A percentile compares a stretch with the other conserved stretches of the same genome.
These are phyloP conservation scores for Apis dorsata DNA, from an alignment of 1,140 invertebrate species.

Conservation along the genomic window DNA sequence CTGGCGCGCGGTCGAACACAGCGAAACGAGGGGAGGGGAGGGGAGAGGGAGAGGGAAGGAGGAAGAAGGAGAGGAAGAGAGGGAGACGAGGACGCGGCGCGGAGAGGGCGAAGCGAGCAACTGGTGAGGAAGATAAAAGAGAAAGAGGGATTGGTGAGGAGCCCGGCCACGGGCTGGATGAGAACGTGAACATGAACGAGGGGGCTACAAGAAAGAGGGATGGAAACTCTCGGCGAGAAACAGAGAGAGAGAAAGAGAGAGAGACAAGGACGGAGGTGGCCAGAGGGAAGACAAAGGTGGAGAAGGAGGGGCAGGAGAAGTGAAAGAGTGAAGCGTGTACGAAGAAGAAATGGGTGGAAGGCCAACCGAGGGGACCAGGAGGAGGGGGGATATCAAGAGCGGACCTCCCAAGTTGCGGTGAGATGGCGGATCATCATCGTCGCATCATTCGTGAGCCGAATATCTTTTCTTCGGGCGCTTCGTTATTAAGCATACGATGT, in stretches of 20 bases:
- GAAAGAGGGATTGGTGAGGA: slow-evolving; percentile 23
- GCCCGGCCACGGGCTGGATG: slow-evolving; percentile 30
- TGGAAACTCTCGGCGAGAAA: slow-evolving; percentile 51
- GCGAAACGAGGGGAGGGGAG: background rate
- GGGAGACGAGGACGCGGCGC: background rate
- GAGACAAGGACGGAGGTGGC: slow-evolving; percentile 44
- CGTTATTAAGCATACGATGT: slow-evolving; percentile 55
- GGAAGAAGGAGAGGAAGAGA: background rate
- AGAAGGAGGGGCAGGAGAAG: slow-evolving; percentile 1
- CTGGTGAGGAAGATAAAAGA: slow-evolving; percentile 18
- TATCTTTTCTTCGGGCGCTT: slow-evolving; percentile 54
- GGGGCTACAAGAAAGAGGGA: slow-evolving; percentile 54
- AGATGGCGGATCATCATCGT: slow-evolving; percentile 80
- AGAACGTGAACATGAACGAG: slow-evolving; percentile 40
- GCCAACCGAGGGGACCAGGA: slow-evolving; percentile 58
- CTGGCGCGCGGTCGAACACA: slow-evolving; percentile 41
- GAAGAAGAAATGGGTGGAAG: slow-evolving; percentile 74
- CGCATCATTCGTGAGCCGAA: slow-evolving; percentile 78
- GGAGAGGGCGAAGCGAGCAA: background rate
- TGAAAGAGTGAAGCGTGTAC: slow-evolving; percentile 74
- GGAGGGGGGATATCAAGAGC: slow-evolving; percentile 77
- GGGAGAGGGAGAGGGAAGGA: background rate
- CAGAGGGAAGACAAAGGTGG: slow-evolving; percentile 28
- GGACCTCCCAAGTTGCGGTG: slow-evolving; percentile 80
- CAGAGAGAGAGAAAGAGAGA: slow-evolving; percentile 17